phyloP scores from a whole-genome alignment of 2,888 invertebrate species.

The Orthonevra nobilis region DNA sequence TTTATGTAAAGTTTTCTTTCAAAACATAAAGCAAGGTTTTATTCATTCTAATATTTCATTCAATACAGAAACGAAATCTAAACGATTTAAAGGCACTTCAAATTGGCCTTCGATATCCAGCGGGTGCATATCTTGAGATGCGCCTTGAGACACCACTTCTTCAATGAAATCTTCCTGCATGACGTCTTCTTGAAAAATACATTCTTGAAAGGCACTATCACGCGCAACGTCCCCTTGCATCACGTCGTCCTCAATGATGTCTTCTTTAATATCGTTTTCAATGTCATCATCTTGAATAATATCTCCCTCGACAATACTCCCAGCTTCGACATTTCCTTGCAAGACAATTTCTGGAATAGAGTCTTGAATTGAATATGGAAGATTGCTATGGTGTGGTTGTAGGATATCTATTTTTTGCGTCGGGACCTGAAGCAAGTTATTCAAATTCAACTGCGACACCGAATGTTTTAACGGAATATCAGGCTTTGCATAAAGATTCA shows the following conservation, averaged over 20 bases:
- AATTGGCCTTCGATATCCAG: slow-evolving; percentile 29
- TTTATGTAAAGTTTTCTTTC: too few species aligned
- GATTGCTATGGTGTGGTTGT: not conserved
- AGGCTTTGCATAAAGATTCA: slow-evolving; percentile 21
- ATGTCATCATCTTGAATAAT: not conserved
- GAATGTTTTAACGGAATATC: slow-evolving; percentile 10
- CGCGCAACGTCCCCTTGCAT: not conserved
- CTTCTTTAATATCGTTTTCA: slow-evolving; percentile 10
- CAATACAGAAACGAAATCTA: slow-evolving; percentile 42
- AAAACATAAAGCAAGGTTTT: too few species aligned
- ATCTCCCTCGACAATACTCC: slow-evolving; percentile 6
- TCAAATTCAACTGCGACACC: slow-evolving; percentile 21
- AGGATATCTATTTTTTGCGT: not conserved
- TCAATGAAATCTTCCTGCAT: slow-evolving; percentile 54
- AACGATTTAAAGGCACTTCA: slow-evolving; percentile 11
- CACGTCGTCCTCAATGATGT: slow-evolving; percentile 29
- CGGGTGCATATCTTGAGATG: slow-evolving; percentile 26
- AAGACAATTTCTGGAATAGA: too few species aligned
- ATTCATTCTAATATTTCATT: slow-evolving; percentile 53
- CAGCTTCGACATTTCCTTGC: too few species aligned
- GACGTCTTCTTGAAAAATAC: slow-evolving; percentile 27
- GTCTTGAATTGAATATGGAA: slow-evolving; percentile 34
- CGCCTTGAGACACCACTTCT: slow-evolving; percentile 45
- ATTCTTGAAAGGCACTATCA: slow-evolving; percentile 2
- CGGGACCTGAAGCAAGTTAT: slow-evolving; percentile 17